Evolutionary conservation across 2,888 invertebrate species (phyloP), one percentile per base, ranked within the genome.

Genomic region (Cryptocephalus moraei): DNA sequence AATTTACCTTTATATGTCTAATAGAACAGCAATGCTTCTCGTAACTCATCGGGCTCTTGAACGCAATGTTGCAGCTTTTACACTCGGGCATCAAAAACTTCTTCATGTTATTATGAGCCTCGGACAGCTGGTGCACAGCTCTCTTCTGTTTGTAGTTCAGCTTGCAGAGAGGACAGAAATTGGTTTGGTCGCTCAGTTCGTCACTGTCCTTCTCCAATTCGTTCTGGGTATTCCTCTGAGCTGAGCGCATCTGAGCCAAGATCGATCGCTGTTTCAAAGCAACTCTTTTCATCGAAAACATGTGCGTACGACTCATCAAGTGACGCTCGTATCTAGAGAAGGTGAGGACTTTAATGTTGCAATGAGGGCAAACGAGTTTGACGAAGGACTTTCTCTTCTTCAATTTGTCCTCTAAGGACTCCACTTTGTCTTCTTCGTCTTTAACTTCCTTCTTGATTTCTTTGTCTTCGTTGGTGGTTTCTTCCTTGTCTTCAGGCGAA

Each of bases 81-180:
- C 90, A 90, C 68, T 80, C 83, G 1, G 90, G 90, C 78, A 86
- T 82, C 51, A 91, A 73, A 71, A 90, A 89, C 62, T 86, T 82
- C 69, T 86, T 87, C 80, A 90, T 88, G 62, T 84, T 84, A 69
- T 86, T 81, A 64, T 91, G 90, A 33, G 86, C 79, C 58, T 86
- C 84, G 31, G 88, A 86, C 47, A 80, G 73, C 63, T 86, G 85
- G 76, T 91, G 91, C 49, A 84, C 80, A 50, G 81, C 79, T 63
- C 86, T 84, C 22, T 65, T 63, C 51, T 70, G 70, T 49, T 68
- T 70, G 53, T 70, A 71, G 53, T 72, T 72, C 40, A 71, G 54
- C 56, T 71, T 71, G 58, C 72, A 72, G 44, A 71, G 53, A 4
- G 68, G 67, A 55, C 72, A 72, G 50, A 69, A 71, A 59, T 65